Evolutionary conservation across 2,888 invertebrate species (phyloP), one percentile per base, ranked within the genome.

Genomic region (Steromphala cineraria): DNA sequence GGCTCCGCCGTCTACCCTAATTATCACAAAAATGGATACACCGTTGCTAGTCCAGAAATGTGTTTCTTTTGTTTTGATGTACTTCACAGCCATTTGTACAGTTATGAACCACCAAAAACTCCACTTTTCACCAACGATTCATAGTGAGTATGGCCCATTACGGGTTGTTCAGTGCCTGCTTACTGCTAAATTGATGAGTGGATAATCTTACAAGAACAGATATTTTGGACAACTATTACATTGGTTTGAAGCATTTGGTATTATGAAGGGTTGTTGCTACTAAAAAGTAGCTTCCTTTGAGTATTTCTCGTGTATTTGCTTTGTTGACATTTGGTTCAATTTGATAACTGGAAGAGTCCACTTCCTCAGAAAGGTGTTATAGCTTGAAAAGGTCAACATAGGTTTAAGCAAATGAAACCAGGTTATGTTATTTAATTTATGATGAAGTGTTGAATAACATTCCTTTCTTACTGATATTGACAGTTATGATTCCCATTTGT

Each of bases 61-160:
- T 98, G 98, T 94, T 97, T 97, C 95, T 99, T 97, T 95, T 99
- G 99, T 95, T 99, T 99, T 95, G 99, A 99, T 95, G 98, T 99
- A 90, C 96, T 99, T 88, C 97, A 98, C 94, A 96, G 96, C 94
- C 97, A 98, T 94, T 95, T 99, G 92, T 96, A 98, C 94, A 97
- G 96, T 94, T 95, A 97, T 94, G 98, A 98, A 89, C 96, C 97
- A 89, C 99, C 99, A 88, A 96, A 96, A 94, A 95, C 87, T 78
- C 98, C 91, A 95, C 96, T 94, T 82, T 99, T 99, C 94, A 97
- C 97, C 92, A 98, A 98, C 94, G 98, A 98, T 93, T 96, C 97
- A 93, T 98, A 96, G 98, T 98, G 95, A 97, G 97, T 96, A 93
- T 85, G 81, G 75, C 81, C 85, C 82, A 75, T 4, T 62, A 62